Conservation (phyloP, 2,113 vertebrate genomes). For the Perca flavescens region DNA sequence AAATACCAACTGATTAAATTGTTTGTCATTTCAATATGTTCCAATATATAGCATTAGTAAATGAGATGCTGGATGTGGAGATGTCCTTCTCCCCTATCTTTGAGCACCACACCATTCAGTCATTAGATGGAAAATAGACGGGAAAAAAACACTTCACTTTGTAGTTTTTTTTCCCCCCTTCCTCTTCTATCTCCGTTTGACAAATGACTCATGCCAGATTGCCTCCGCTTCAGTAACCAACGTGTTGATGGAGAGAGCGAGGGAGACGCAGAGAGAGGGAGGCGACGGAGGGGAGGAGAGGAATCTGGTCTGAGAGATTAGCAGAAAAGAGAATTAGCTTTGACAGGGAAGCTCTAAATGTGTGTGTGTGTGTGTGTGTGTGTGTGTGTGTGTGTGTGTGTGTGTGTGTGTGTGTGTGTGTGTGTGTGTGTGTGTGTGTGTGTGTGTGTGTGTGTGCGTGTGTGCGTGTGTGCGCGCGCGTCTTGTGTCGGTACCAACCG, state of each 20-base stretch:
- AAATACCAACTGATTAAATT: neutral
- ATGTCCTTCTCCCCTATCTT: conserved; percentile 8
- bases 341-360: conserved; percentile 32
- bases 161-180: neutral
- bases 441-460: no score
- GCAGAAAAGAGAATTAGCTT: conserved; percentile 58
- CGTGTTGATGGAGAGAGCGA: conserved; percentile 33
- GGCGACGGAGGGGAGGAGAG: conserved; percentile 28
- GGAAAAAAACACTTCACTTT: conserved; percentile 17
- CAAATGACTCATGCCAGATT: conserved; percentile 62
- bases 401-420: no score
- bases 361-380: no score
- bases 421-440: no score
- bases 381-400: no score
- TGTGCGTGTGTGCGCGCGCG: no score
- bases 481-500: neutral
- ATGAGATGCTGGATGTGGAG: neutral
- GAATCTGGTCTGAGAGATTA: conserved; percentile 56
- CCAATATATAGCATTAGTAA: neutral
- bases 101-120: neutral
- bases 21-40: neutral
- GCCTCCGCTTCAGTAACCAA: conserved; percentile 54
- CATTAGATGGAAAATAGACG: conserved; percentile 27
- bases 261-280: neutral
- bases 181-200: conserved; percentile 56